Evolutionary conservation across 2,113 vertebrate species (phyloP), one percentile per base, ranked within the genome.

Genomic region (Phyllostomus hastatus): DNA sequence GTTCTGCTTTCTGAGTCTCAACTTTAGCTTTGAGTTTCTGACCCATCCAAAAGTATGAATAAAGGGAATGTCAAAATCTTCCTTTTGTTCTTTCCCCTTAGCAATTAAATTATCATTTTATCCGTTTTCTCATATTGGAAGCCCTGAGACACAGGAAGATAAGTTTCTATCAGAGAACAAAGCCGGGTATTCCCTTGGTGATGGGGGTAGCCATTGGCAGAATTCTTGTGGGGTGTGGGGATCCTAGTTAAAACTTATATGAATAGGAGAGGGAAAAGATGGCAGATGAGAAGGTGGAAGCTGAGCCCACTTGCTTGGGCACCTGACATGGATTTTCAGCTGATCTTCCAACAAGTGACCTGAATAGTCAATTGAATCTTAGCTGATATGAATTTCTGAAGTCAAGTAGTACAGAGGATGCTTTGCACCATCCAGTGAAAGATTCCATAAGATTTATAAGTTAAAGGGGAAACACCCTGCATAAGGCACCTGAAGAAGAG

Each of bases 91-190:
- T 90, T 20, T 46, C 50, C 41, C 24, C 86, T 93, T 90, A 97
- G 91, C 92, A 95, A 94, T 93, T 88, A 94, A 93, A 92, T 90
- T 92, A 96, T 94, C 57, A 88, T 69, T 28, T 91, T 81, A 89
- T 91, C 82, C 72, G 26, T 67, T 90, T 88, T 92, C 91, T 90
- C 43, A 41, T 85, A 79, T 38, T 72, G n/a, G 64, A 91, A 79
- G 17, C 19, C 28, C 33, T 84, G 22, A 91, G 35, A 92, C 66
- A 92, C 15, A 80, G 35, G 81, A 75, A 59, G 24, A 90, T 26
- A 91, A 96, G 76, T 79, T 88, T 70, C 41, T 52, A 84, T 87
- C 28, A 20, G n/a, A 91, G 35, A 92, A 92, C 4, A 81, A 48
- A 89, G 24, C 57, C 69, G 1, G 41, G 10, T 20, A 70, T 93